A percentile compares a stretch with the other conserved stretches of the same genome.
phyloP scores from a whole-genome alignment of 2,113 vertebrate genomes.

The Marcusenius ussheri region DNA sequence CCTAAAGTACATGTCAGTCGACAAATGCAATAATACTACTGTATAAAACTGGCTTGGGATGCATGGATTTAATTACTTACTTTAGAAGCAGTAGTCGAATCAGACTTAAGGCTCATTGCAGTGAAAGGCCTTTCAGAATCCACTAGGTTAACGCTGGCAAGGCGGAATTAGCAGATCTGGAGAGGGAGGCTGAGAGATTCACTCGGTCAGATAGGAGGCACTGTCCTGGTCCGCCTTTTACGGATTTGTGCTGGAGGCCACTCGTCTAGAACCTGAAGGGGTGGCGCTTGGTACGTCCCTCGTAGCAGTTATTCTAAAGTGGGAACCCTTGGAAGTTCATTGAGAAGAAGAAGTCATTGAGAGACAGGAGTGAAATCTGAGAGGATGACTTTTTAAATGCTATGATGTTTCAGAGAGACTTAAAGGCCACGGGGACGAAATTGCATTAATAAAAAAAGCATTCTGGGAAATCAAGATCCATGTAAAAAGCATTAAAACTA shows the following conservation, averaged over 20 bases:
- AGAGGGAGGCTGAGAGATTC: neutral
- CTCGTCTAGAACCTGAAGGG: neutral
- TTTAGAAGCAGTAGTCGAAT: neutral
- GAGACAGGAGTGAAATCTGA: slow-evolving; percentile 7
- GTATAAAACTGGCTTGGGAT: neutral
- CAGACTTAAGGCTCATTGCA: neutral
- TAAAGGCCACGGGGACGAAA: neutral
- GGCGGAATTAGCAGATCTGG: neutral
- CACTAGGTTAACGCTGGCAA: neutral
- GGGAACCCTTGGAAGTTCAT: neutral
- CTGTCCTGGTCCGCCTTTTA: neutral
- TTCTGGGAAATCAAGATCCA: neutral
- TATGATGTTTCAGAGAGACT: neutral
- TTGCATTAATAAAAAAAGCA: neutral
- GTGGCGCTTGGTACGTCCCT: neutral
- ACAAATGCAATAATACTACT: neutral
- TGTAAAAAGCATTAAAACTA: neutral
- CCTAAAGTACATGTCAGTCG: neutral
- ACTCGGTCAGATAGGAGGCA: neutral
- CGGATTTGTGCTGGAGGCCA: neutral
- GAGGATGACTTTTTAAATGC: slow-evolving; percentile 18
- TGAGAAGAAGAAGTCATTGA: neutral
- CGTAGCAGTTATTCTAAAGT: slow-evolving; percentile 17
- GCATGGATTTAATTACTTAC: neutral
- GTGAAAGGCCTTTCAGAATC: neutral